A percentile compares a stretch with the other conserved stretches of the same genome.
Conservation (phyloP, 1,140 invertebrate species). For the Chymomyza costata region DNA sequence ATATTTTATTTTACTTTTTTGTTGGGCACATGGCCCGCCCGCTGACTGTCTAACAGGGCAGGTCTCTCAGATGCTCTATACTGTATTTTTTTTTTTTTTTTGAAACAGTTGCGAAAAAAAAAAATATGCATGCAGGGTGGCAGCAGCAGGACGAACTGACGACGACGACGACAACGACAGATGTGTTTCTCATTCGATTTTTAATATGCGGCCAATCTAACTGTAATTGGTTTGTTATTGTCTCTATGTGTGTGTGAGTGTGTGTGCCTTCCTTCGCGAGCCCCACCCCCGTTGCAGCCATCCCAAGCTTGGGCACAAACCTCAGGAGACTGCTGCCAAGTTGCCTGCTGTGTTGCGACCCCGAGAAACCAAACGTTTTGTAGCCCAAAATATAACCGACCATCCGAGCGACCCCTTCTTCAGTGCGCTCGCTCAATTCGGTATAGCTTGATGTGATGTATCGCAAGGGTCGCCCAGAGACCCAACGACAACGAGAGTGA, state of each 20-base stretch:
- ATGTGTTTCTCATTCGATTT: slow-evolving; percentile 75
- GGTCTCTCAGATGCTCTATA: slow-evolving; percentile 35
- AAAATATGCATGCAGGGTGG: slow-evolving; percentile 1
- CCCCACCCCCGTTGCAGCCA: slow-evolving; percentile 2
- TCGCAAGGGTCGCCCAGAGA: neutral
- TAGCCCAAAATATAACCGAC: no score
- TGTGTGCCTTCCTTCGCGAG: neutral
- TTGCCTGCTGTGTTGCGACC: slow-evolving; percentile 3
- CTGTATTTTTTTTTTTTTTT: slow-evolving; percentile 25
- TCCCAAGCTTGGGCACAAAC: slow-evolving; percentile 18
- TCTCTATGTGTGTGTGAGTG: slow-evolving; percentile 35
- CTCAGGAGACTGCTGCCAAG: slow-evolving; percentile 46
- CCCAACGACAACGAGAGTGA: slow-evolving; percentile 1
- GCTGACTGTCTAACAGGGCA: slow-evolving; percentile 19
- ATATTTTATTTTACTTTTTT: slow-evolving; percentile 70
- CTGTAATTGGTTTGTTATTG: slow-evolving; percentile 75
- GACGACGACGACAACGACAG: slow-evolving; percentile 48
- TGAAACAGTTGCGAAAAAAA: slow-evolving; percentile 66
- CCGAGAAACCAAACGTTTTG: neutral
- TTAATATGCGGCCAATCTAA: slow-evolving; percentile 76
- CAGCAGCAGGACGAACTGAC: neutral
- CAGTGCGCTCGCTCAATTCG: no score
- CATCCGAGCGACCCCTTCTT: no score
- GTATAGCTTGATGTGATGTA: no score
- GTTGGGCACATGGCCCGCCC: slow-evolving; percentile 34